Base-by-base conservation (phyloP, 2,113 vertebrate species). In the Chaetura pelagica region DNA sequence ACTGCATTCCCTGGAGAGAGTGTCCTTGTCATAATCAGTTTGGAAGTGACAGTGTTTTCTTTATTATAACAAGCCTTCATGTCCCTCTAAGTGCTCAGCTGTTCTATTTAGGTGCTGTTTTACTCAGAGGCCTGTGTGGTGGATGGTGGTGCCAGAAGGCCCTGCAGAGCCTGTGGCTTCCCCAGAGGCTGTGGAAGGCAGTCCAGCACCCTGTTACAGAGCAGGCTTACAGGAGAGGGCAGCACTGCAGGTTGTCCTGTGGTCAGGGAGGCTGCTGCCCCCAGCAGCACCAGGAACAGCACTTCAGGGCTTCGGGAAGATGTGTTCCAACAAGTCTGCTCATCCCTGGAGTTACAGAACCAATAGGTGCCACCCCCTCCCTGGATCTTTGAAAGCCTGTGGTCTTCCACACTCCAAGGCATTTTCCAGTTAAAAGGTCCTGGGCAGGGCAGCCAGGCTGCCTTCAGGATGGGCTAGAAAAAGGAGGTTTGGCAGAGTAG, bases 51-150 rank as follows among this genome's bases (percentile, higher is more conserved):
- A 12, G 34, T 9, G 15, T 16, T 18, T 21, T 11, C n/a, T 64
- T 27, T n/a, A 16, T 15, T 38, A 5, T 3, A 11, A 24, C 3
- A 11, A 71, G 42, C 32, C 16, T 46, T 34, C 10, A 1, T 0
- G 2, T 27, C 51, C 64, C 10, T 30, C 9, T 11, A 17, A 34
- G 24, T 7, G 49, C 40, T 63, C 57, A 77, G 44, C 59, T 73
- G 44, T 34, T 64, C 15, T 9, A 21, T 52, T 68, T 5, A 27
- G 57, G 7, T 40, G 22, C 9, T 48, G 19, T 48, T 21, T 48
- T 48, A 48, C 21, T 48, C 46, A 48, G 46, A 48, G 19, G 21
- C 19, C n/a, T 38, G 3, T 32, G 11, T 14, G n/a, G 35, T 89
- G 77, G 32, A 6, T 16, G 21, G 11, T 24, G 34, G 19, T 40